Conservation (phyloP, 2,888 invertebrate species). For the Pandemis cinnamomeana region DNA sequence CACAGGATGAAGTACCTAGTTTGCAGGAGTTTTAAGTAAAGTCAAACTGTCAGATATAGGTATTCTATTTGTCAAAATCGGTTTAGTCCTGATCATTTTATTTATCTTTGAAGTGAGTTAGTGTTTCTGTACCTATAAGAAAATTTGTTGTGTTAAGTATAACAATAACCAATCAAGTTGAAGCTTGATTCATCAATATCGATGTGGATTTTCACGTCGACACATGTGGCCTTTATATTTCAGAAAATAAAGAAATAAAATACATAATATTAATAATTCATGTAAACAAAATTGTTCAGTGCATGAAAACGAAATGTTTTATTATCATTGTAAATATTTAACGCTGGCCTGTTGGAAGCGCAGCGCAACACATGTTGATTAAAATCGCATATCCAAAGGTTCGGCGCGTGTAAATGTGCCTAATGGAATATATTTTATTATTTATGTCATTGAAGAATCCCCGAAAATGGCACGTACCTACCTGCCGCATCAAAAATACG, state of each 20-base stretch:
- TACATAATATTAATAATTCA: slow-evolving; percentile 14
- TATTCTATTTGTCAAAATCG: too few species aligned
- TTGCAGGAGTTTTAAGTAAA: too few species aligned
- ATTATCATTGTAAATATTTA: slow-evolving; percentile 3
- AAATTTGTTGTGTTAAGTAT: too few species aligned
- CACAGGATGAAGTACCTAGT: too few species aligned
- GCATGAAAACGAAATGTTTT: slow-evolving; percentile 5
- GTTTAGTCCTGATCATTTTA: too few species aligned
- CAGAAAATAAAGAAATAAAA: not conserved
- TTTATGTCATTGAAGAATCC: slow-evolving; percentile 2
- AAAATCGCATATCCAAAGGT: slow-evolving; percentile 6
- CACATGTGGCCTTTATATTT: not conserved
- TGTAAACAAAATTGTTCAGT: slow-evolving; percentile 14
- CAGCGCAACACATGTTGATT: slow-evolving; percentile 12
- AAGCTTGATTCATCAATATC: too few species aligned
- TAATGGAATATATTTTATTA: slow-evolving; percentile 24
- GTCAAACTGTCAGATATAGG: too few species aligned
- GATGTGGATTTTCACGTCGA: not conserved
- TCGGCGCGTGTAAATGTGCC: slow-evolving; percentile 5
- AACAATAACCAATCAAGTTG: too few species aligned
- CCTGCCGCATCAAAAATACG: slow-evolving; percentile 20
- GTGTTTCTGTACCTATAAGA: too few species aligned
- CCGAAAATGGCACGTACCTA: not conserved
- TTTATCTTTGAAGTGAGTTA: too few species aligned
- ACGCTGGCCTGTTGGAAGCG: slow-evolving; percentile 1